Percentiles rank a stretch among this genome's conserved stretches.
Evolutionary conservation across 2,888 invertebrate species (phyloP).

Genomic region (Clitarchus hookeri): DNA sequence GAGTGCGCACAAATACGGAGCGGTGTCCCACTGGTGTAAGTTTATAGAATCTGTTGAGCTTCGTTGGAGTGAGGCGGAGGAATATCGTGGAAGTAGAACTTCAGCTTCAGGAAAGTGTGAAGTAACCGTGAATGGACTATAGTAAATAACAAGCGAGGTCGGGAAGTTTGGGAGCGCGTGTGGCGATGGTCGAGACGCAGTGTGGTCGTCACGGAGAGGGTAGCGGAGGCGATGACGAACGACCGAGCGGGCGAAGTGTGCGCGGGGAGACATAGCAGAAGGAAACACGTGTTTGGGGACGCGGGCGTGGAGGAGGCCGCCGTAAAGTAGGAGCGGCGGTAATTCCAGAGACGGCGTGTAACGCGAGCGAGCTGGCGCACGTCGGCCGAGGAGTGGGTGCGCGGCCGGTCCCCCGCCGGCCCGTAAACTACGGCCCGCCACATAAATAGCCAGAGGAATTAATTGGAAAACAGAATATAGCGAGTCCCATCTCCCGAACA

Average conservation of each 20-base stretch:
- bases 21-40: too few relatives aligned
- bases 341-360: background rate
- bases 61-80: too few relatives aligned
- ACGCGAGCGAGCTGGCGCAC: background rate
- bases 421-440: background rate
- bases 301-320: background rate
- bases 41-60: too few relatives aligned
- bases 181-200: too few relatives aligned
- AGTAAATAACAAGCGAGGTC: too few relatives aligned
- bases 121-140: too few relatives aligned
- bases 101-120: too few relatives aligned
- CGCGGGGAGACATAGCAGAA: background rate
- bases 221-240: background rate
- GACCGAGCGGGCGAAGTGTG: background rate
- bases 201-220: too few relatives aligned
- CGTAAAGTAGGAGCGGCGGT: background rate
- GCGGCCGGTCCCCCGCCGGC: background rate
- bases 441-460: background rate
- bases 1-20: too few relatives aligned
- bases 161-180: too few relatives aligned
- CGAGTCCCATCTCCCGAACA: background rate
- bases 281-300: background rate
- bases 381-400: background rate
- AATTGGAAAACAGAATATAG: conserved; percentile 14
- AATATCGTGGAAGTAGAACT: too few relatives aligned